These are phyloP conservation scores for Regulus satrapa DNA, from an alignment of 2,113 vertebrate species.

Conservation along the genomic window DNA sequence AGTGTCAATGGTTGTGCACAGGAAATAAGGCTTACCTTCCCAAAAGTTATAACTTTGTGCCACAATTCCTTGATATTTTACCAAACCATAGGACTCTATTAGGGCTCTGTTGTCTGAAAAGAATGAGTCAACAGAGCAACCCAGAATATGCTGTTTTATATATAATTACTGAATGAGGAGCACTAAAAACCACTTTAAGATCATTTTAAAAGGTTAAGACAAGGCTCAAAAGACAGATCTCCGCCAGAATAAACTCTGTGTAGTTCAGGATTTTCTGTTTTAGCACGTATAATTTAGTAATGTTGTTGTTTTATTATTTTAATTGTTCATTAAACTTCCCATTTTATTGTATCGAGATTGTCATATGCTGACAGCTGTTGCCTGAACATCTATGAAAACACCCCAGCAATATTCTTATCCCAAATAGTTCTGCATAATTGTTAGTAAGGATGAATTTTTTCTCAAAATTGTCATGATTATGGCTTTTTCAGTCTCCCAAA, in stretches of 20 bases:
- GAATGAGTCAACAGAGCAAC: neutral
- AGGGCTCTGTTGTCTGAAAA: neutral
- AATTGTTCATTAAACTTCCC: neutral
- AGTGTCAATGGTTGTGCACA: neutral
- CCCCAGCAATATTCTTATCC: neutral
- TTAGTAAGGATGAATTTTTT: neutral
- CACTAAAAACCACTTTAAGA: neutral
- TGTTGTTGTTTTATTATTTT: neutral
- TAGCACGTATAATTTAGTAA: neutral
- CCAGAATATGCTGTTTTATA: neutral
- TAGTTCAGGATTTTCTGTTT: neutral
- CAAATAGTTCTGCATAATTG: neutral
- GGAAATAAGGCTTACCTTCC: neutral
- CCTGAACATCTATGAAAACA: neutral
- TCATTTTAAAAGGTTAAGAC: neutral
- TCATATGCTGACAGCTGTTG: neutral
- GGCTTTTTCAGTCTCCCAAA: neutral
- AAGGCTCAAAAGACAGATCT: neutral
- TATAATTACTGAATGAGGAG: neutral
- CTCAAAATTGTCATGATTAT: neutral
- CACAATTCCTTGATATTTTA: neutral
- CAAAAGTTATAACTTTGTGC: neutral
- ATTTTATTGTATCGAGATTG: neutral
- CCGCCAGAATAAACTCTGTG: neutral
- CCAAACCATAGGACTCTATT: neutral